Conservation (phyloP, 2,888 invertebrate species). For the Meta bourneti region DNA sequence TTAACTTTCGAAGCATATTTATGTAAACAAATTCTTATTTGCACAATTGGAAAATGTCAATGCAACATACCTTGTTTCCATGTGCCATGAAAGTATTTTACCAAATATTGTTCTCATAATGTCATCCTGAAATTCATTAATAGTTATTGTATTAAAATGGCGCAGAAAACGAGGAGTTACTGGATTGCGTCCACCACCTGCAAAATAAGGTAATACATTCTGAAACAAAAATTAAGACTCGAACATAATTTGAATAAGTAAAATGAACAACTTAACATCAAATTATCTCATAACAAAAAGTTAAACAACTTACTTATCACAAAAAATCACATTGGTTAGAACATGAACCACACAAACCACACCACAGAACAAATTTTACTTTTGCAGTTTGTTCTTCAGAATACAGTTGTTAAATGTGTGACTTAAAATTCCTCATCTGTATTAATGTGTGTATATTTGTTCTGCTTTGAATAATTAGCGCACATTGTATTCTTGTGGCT, state of each 20-base stretch:
- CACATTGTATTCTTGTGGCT: too few relatives aligned
- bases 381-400: too few relatives aligned
- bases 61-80: conserved; percentile 88
- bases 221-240: neutral
- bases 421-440: too few relatives aligned
- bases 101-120: conserved; percentile 92
- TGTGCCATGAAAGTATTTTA: conserved; percentile 95
- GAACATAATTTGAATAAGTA: too few relatives aligned
- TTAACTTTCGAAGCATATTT: neutral
- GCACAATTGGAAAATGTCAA: neutral
- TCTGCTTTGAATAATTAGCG: too few relatives aligned
- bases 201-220: neutral
- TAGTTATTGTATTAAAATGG: conserved; percentile 89
- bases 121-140: conserved; percentile 89
- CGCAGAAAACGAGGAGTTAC: conserved; percentile 92
- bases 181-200: conserved; percentile 90
- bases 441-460: too few relatives aligned
- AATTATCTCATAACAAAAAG: neutral
- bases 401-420: too few relatives aligned
- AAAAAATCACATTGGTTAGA: too few relatives aligned
- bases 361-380: too few relatives aligned
- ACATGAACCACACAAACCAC: too few relatives aligned
- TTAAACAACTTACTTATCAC: too few relatives aligned
- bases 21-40: neutral
- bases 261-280: too few relatives aligned